A percentile compares a stretch with the other conserved stretches of the same genome.
Conservation (phyloP, 2,113 vertebrate species). For the Melierax canorus region DNA sequence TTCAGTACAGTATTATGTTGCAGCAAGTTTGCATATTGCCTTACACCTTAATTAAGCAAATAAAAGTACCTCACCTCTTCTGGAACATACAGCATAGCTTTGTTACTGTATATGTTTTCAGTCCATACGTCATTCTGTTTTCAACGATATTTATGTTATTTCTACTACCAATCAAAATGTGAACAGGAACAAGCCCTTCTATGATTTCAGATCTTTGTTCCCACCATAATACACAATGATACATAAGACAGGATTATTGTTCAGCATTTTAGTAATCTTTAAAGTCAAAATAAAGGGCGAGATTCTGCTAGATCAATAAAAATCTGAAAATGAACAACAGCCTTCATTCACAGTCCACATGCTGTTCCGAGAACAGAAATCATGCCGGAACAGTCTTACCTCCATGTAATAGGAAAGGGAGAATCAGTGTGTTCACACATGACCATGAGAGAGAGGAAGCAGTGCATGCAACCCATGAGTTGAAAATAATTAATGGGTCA, state of each 20-base stretch:
- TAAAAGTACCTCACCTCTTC: background rate
- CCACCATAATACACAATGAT: background rate
- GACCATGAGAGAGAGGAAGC: background rate
- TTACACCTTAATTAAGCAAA: background rate
- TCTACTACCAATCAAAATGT: background rate
- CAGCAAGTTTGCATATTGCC: background rate
- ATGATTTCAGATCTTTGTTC: background rate
- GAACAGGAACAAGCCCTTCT: background rate
- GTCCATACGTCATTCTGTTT: background rate
- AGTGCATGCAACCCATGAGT: background rate
- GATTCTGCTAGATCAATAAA: background rate
- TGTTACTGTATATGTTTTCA: background rate
- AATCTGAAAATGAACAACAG: background rate
- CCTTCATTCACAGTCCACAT: background rate
- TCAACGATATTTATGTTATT: background rate
- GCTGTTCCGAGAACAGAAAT: background rate
- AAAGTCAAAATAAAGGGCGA: background rate
- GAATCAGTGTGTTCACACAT: background rate
- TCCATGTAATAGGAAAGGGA: background rate
- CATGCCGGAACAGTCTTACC: background rate
- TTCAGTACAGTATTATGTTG: background rate
- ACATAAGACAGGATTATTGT: background rate
- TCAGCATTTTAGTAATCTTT: background rate
- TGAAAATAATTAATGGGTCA: background rate
- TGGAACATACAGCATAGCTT: background rate